Evolutionary conservation across 2,888 invertebrate species (phyloP).

Genomic region (Oligia strigilis): DNA sequence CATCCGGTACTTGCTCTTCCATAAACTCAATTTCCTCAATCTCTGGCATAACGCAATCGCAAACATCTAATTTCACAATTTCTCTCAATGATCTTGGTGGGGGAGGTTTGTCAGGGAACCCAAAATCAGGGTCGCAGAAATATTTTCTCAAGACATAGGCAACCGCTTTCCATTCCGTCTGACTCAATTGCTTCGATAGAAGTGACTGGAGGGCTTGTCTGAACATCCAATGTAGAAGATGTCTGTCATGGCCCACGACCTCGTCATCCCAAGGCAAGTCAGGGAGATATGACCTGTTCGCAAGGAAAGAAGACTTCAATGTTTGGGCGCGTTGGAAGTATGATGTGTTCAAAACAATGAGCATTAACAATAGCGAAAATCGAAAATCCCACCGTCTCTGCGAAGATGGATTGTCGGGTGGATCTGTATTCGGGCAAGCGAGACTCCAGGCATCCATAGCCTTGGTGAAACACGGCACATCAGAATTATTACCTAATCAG

Average conservation of each 20-base stretch:
- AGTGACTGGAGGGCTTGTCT: slow-evolving; percentile 80
- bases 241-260: slow-evolving; percentile 77
- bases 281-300: slow-evolving; percentile 82
- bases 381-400: too few relatives aligned
- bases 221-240: slow-evolving; percentile 85
- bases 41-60: slow-evolving; percentile 81
- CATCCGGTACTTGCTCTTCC: slow-evolving; percentile 72
- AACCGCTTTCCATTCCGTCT: slow-evolving; percentile 70
- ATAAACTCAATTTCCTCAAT: slow-evolving; percentile 73
- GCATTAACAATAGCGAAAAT: too few relatives aligned
- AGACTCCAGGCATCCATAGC: too few relatives aligned
- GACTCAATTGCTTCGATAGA: slow-evolving; percentile 72
- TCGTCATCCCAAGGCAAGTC: slow-evolving; percentile 81
- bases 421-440: too few relatives aligned
- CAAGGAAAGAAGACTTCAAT: slow-evolving; percentile 2
- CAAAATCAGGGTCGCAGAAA: slow-evolving; percentile 84
- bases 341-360: neutral
- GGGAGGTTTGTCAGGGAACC: slow-evolving; percentile 77
- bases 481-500: too few relatives aligned
- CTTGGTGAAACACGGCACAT: too few relatives aligned
- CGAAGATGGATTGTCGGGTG: too few relatives aligned
- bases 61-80: slow-evolving; percentile 75
- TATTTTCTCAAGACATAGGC: slow-evolving; percentile 76
- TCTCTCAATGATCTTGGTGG: slow-evolving; percentile 73
- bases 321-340: neutral